Conservation (phyloP, 1,140 invertebrate genomes). For the Papilio polyxenes region DNA sequence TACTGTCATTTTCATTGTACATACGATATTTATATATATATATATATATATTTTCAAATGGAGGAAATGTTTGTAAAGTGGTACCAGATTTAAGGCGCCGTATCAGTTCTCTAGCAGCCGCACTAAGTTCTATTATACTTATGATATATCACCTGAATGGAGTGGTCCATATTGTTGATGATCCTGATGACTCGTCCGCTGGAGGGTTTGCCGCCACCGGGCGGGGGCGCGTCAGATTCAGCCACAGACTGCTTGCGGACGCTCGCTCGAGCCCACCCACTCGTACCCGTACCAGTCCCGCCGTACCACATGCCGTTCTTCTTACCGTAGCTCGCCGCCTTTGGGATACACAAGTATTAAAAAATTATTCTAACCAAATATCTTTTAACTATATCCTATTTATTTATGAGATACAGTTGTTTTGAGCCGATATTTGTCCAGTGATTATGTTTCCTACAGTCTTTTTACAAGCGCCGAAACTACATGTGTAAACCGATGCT, state of each 20-base stretch:
- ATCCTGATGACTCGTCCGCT: constrained; percentile 93
- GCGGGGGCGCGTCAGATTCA: constrained; percentile 86
- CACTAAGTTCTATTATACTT: background rate
- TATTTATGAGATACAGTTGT: background rate
- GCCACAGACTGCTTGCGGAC: constrained; percentile 88
- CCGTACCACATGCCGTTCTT: constrained; percentile 93
- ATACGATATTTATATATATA: background rate
- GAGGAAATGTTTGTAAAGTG: background rate
- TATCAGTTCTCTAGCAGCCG: background rate
- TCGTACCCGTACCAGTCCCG: constrained; percentile 81
- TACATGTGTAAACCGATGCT: too few relatives aligned
- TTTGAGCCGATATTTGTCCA: too few relatives aligned
- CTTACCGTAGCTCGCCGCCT: constrained; percentile 92
- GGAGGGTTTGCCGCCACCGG: constrained; percentile 86
- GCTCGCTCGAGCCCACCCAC: constrained; percentile 82
- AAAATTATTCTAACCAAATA: too few relatives aligned
- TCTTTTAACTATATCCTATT: background rate
- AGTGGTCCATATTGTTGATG: constrained; percentile 95
- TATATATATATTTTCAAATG: background rate
- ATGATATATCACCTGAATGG: constrained; percentile 86
- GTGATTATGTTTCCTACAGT: too few relatives aligned
- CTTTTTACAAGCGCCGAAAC: too few relatives aligned
- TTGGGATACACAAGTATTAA: constrained; percentile 28
- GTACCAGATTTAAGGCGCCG: background rate
- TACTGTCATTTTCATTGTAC: background rate